These are phyloP conservation scores for Ischnura elegans DNA, from an alignment of 2,888 invertebrate species.

Conservation along the genomic window DNA sequence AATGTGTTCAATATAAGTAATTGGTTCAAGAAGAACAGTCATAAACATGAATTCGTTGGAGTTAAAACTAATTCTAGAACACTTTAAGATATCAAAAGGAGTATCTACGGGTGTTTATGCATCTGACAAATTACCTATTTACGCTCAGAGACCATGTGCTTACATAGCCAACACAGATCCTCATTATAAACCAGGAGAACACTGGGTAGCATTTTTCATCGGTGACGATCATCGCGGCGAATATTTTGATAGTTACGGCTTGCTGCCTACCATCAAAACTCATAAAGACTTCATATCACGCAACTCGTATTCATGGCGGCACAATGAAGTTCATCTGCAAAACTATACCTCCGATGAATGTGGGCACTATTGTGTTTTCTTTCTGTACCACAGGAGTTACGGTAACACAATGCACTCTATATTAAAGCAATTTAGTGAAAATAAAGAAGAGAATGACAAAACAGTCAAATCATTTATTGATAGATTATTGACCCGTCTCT, in stretches of 20 bases:
- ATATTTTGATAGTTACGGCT: constrained; percentile 16
- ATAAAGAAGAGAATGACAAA: too few relatives aligned
- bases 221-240: not conserved
- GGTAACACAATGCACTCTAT: too few relatives aligned
- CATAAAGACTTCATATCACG: not conserved
- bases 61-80: not conserved
- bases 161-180: not conserved
- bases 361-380: not conserved
- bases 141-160: not conserved
- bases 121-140: not conserved
- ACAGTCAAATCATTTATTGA: too few relatives aligned
- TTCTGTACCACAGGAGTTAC: too few relatives aligned
- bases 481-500: too few relatives aligned
- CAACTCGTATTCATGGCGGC: not conserved
- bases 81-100: not conserved
- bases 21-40: too few relatives aligned
- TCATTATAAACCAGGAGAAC: not conserved
- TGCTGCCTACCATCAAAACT: not conserved
- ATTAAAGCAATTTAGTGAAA: too few relatives aligned
- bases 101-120: not conserved
- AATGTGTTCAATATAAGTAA: too few relatives aligned
- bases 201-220: constrained; percentile 35
- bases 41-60: too few relatives aligned
- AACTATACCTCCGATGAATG: not conserved
- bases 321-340: not conserved